Conservation (phyloP, 2,113 vertebrate genomes). For the Bettongia penicillata region DNA sequence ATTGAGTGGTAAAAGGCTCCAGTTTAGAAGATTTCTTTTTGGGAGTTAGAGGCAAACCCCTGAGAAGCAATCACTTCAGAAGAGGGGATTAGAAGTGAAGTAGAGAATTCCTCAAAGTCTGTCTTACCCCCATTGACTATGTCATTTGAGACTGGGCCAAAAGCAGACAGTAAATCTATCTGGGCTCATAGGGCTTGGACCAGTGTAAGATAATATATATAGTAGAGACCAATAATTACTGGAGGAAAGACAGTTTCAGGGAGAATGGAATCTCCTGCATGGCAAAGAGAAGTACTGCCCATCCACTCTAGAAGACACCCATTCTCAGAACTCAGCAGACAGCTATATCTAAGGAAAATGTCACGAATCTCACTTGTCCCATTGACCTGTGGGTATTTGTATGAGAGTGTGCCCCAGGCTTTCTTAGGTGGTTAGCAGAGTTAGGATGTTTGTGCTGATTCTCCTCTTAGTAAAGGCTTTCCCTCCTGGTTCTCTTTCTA, state of each 20-base stretch:
- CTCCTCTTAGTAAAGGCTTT: background rate
- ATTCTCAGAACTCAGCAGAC: background rate
- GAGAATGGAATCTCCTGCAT: background rate
- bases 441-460: background rate
- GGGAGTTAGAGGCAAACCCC: background rate
- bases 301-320: background rate
- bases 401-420: background rate
- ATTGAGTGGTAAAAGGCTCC: background rate
- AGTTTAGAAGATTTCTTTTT: background rate
- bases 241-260: background rate
- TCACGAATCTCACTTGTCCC: background rate
- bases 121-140: background rate
- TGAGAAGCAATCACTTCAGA: background rate
- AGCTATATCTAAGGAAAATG: background rate
- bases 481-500: background rate
- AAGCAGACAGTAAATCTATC: background rate
- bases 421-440: background rate
- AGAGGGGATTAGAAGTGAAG: background rate
- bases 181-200: background rate
- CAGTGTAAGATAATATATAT: background rate
- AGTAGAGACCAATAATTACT: background rate
- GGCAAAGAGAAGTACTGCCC: background rate
- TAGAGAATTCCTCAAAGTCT: background rate
- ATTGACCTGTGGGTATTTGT: background rate
- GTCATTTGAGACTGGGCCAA: background rate